Evolutionary conservation across 2,113 vertebrate species (phyloP), one percentile per base, ranked within the genome.

Genomic region (Ctenomys sociabilis): DNA sequence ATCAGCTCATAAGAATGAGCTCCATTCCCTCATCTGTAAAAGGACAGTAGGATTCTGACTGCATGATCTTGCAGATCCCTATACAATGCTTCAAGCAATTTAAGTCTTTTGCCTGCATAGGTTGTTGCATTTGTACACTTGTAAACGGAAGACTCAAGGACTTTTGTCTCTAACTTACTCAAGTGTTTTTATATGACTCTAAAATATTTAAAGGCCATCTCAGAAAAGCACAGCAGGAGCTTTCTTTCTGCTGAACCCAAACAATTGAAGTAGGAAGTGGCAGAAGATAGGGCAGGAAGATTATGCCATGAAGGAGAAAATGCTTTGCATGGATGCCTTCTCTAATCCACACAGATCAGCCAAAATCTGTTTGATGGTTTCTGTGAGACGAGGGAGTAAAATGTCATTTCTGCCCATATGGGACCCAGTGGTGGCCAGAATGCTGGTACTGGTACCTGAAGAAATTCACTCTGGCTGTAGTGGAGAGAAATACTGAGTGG

Each of bases 181-280:
- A 80, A 91, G 82, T 81, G 57, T 95, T 88, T 95, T 88, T 45
- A 57, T 82, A 70, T 77, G 68, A 85, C 45, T 66, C 54, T 87
- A 89, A 94, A 89, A 77, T 89, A 61, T 90, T 83, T 96, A 86
- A 94, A 90, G 22, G 37, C 6, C 84, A 13, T 49, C 22, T 66
- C 82, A 40, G 70, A 94, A 90, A 93, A 52, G 78, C 78, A 88
- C 14, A 94, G 30, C 81, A 95, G 90, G 95, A 95, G 40, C n/a
- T 28, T 63, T 78, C 45, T 70, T 91, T 68, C 49, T 80, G 26
- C 40, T 49, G 7, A 28, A 75, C 66, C 37, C 16, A 30, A 86
- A 83, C 81, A 94, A 54, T 0, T 90, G 17, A 89, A 86, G 64
- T 37, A 93, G 85, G 28, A 92, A 59, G 45, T 32, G 32, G n/a